phyloP scores from a whole-genome alignment of 2,113 vertebrate species.

The Aptenodytes patagonicus region DNA sequence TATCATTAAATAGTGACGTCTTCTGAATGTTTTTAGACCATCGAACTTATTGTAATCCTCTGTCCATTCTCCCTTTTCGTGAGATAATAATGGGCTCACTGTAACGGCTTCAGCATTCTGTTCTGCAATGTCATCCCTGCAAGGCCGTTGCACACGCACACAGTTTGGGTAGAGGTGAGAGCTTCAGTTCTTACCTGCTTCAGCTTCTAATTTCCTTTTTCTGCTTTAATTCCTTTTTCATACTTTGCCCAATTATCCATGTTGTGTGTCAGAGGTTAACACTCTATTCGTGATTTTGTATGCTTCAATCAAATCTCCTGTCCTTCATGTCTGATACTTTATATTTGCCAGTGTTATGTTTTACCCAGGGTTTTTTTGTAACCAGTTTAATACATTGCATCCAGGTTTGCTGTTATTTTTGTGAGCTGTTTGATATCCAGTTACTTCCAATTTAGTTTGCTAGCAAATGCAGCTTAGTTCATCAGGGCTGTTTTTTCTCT shows the following conservation, averaged over 20 bases:
- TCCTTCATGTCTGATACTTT: background rate
- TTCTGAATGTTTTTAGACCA: background rate
- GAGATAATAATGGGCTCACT: background rate
- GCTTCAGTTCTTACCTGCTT: background rate
- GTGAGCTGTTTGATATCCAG: background rate
- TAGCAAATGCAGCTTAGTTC: background rate
- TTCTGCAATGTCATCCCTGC: background rate
- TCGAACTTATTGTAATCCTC: background rate
- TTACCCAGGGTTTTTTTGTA: background rate
- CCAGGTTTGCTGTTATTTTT: background rate
- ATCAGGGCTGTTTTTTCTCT: background rate
- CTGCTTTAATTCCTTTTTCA: background rate
- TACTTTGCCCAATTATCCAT: background rate
- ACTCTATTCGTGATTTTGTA: background rate
- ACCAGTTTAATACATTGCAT: background rate
- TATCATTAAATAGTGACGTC: background rate
- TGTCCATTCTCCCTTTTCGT: background rate
- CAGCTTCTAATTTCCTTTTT: background rate
- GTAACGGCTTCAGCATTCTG: background rate
- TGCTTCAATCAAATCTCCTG: background rate
- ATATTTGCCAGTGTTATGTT: background rate
- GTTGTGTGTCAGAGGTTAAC: background rate
- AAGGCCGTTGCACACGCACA: fast-evolving
- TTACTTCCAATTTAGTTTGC: background rate
- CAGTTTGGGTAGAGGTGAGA: background rate